Conservation (phyloP, 2,797 vertebrate species). For the Anguilla obscura region DNA sequence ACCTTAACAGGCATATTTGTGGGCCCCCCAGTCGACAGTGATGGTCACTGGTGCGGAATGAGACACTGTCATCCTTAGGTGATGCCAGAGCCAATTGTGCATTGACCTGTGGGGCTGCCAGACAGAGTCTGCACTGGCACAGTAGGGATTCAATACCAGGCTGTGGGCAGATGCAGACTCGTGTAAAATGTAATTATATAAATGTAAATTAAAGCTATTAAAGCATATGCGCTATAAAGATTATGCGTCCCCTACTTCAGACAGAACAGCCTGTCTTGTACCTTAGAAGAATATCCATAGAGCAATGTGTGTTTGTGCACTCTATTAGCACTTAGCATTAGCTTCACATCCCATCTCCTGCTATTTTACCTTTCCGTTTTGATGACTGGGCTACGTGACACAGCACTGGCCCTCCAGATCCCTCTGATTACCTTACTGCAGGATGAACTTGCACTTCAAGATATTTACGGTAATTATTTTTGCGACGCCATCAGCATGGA, state of each 20-base stretch:
- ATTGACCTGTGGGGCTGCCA: background rate
- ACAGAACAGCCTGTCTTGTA: slow-evolving; percentile 91
- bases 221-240: slow-evolving; percentile 75
- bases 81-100: background rate
- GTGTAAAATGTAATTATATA: slow-evolving; percentile 47
- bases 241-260: slow-evolving; percentile 77
- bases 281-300: slow-evolving; percentile 80
- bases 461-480: slow-evolving; percentile 91
- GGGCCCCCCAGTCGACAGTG: too few species aligned
- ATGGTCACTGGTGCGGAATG: background rate
- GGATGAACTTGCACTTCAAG: slow-evolving; percentile 95
- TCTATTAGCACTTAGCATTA: slow-evolving; percentile 49
- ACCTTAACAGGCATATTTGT: background rate
- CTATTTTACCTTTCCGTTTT: slow-evolving; percentile 73
- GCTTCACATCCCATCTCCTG: slow-evolving; percentile 54
- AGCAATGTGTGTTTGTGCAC: slow-evolving; percentile 76
- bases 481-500: slow-evolving; percentile 93
- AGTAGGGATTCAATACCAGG: background rate
- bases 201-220: slow-evolving; percentile 81
- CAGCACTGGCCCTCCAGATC: slow-evolving; percentile 91
- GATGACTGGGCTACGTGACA: slow-evolving; percentile 90
- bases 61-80: background rate
- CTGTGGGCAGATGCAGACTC: background rate
- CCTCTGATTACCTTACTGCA: slow-evolving; percentile 91
- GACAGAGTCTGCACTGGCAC: background rate